Base-by-base conservation (phyloP, 2,113 vertebrate species). In the Cricetomys ansorgei region DNA sequence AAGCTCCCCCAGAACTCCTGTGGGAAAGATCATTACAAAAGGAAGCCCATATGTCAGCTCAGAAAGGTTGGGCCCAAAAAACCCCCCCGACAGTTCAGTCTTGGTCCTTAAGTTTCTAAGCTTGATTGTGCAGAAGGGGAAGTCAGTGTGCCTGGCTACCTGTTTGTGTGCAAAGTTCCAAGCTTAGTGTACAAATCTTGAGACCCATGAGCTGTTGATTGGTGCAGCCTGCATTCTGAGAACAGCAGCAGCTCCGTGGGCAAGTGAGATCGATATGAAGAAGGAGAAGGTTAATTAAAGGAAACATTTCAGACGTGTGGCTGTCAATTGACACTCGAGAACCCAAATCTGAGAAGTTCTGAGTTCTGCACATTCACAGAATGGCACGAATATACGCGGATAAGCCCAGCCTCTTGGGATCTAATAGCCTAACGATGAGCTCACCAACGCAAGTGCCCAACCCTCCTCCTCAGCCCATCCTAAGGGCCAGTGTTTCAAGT, bases 281-380 rank as follows among this genome's bases (percentile, higher is more conserved):
- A 97, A 83, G 70, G 80, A 96, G 92, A 97, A 95, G 95, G 80
- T 97, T 98, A 96, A 94, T 97, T 97, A 97, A 97, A 94, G 90
- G 91, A 97, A 97, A 95, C 92, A 81, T 88, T 95, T 69, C 75
- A 96, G 92, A 97, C 59, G 23, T 81, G 80, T 17, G 34, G 69
- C 75, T 94, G 80, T 94, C 94, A 93, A 34, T 64, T 86, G 79
- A 96, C 89, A 95, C 77, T 37, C 83, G 45, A 79, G 83, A 97
- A 83, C 34, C 27, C 0, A 3, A 94, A 94, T 43, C 75, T 88
- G 79, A 96, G 73, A 96, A 87, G 84, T 72, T 88, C 76, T 86
- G 85, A 94, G 80, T 94, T 95, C 62, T 89, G 83, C 77, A 96
- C 73, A 62, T 91, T 89, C 91, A 53, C 34, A 67, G 83, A 83